Conservation (phyloP, 2,113 vertebrate species). For the Acrocephalus arundinaceus region DNA sequence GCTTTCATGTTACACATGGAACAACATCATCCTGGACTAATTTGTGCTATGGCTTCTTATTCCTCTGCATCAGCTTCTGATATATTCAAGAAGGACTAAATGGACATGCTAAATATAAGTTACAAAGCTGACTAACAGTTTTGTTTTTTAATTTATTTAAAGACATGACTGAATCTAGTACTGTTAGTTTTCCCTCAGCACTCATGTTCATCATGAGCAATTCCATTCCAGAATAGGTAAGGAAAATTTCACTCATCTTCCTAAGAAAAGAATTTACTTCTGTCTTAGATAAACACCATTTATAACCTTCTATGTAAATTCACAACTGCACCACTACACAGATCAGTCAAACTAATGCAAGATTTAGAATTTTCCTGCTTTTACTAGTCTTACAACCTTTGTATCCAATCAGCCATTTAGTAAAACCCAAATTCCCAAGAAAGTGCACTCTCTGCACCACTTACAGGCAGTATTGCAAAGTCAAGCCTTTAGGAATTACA, state of each 20-base stretch:
- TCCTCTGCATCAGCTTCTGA: background rate
- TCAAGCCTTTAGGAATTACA: background rate
- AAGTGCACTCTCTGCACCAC: background rate
- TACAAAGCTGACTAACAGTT: background rate
- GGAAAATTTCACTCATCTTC: background rate
- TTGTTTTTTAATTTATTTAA: background rate
- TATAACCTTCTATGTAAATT: background rate
- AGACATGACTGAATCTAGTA: background rate
- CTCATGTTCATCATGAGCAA: background rate
- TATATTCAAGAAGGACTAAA: background rate
- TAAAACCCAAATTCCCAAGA: background rate
- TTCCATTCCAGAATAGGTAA: background rate
- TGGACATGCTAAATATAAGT: background rate
- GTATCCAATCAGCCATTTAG: background rate
- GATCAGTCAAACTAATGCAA: background rate
- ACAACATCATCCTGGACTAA: background rate
- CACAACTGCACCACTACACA: background rate
- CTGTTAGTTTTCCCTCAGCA: background rate
- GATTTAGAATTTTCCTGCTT: background rate
- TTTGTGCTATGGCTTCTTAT: background rate
- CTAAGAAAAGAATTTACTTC: background rate
- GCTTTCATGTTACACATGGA: background rate
- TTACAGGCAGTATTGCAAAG: rapidly evolving
- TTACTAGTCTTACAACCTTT: background rate
- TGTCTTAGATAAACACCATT: background rate